Conservation (phyloP, 1,140 invertebrate genomes). For the Sminthurides bifidus region DNA sequence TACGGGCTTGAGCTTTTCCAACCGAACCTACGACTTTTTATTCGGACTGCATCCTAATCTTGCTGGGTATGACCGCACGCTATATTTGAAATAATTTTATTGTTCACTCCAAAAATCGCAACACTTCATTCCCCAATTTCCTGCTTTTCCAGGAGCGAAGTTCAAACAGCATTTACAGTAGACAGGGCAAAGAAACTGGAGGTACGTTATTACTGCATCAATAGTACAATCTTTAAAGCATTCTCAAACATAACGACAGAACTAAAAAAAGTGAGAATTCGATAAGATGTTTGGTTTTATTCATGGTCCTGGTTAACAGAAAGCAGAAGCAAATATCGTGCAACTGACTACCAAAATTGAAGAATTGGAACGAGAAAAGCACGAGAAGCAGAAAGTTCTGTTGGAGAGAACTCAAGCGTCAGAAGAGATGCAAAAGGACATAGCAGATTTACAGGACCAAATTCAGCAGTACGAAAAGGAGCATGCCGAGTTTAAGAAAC, state of each 20-base stretch:
- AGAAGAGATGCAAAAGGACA: conserved; percentile 10
- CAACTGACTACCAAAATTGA: not conserved
- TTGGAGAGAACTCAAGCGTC: conserved; percentile 4
- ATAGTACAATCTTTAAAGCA: not conserved
- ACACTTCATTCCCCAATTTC: too few relatives aligned
- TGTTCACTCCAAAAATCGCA: too few relatives aligned
- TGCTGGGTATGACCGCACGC: too few relatives aligned
- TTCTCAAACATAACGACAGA: too few relatives aligned
- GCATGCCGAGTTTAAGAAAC: conserved; percentile 6
- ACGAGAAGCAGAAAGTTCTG: not conserved
- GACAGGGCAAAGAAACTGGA: not conserved
- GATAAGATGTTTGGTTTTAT: not conserved
- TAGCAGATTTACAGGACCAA: not conserved
- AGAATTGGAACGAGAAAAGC: conserved; percentile 4
- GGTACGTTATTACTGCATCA: not conserved
- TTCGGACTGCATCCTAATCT: too few relatives aligned
- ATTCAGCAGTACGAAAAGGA: conserved; percentile 9
- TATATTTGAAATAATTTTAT: too few relatives aligned
- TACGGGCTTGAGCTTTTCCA: conserved; percentile 15
- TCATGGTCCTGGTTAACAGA: not conserved
- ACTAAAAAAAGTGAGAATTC: not conserved
- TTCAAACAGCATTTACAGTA: conserved; percentile 4
- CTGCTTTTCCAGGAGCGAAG: conserved; percentile 11
- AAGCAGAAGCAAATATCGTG: not conserved
- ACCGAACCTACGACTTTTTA: conserved; percentile 19